phyloP scores from a whole-genome alignment of 2,888 invertebrate genomes.

The Lymantria monacha region DNA sequence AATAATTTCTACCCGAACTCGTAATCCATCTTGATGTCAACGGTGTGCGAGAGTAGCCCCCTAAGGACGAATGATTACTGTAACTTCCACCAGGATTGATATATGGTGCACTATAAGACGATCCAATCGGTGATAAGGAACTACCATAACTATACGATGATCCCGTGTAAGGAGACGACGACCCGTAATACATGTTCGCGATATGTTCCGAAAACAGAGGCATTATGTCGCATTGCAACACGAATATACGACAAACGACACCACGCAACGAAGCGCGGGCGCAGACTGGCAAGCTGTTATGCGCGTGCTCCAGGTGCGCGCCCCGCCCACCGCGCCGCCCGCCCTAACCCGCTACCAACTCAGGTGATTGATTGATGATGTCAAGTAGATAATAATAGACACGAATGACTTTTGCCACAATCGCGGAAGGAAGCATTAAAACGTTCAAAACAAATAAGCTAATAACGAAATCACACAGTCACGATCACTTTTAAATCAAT shows the following conservation, averaged over 20 bases:
- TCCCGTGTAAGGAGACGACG: slow-evolving; percentile 74
- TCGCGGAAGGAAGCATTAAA: slow-evolving; percentile 49
- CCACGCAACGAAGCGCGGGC: slow-evolving; percentile 48
- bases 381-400: slow-evolving; percentile 65
- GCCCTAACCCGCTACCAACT: slow-evolving; percentile 35
- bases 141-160: slow-evolving; percentile 70
- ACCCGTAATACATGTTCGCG: slow-evolving; percentile 82
- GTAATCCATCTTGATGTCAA: slow-evolving; percentile 64
- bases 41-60: slow-evolving; percentile 80
- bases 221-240: slow-evolving; percentile 67
- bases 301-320: slow-evolving; percentile 42
- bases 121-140: slow-evolving; percentile 62
- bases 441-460: background rate
- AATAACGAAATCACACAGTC: background rate
- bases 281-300: slow-evolving; percentile 47
- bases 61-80: slow-evolving; percentile 74
- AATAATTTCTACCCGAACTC: slow-evolving; percentile 79
- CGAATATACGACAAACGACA: slow-evolving; percentile 45
- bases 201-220: slow-evolving; percentile 87
- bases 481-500: too few relatives aligned
- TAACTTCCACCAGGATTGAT: slow-evolving; percentile 74
- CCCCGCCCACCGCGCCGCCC: slow-evolving; percentile 45
- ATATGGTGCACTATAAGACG: slow-evolving; percentile 76
- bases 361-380: slow-evolving; percentile 75
- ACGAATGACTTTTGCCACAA: slow-evolving; percentile 44